A percentile compares a stretch with the other conserved stretches of the same genome.
Conservation (phyloP, 2,113 vertebrate genomes). For the Neodontobutis hainanensis region DNA sequence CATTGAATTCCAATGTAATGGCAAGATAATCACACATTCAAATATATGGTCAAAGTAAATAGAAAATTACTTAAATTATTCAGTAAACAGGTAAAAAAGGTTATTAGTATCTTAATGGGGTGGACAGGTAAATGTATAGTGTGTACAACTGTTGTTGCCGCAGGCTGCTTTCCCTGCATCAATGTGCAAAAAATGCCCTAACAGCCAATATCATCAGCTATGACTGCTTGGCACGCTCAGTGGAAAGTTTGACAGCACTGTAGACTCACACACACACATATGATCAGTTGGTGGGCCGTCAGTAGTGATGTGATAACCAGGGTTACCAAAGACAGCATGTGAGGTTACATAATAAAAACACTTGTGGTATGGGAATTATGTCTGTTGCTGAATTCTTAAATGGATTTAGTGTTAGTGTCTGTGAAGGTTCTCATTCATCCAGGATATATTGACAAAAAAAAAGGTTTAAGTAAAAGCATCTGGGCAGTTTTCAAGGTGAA, state of each 20-base stretch:
- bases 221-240: constrained; percentile 49
- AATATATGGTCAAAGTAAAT: constrained; percentile 13
- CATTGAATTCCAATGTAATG: constrained; percentile 72
- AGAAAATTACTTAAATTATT: neutral
- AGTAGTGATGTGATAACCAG: constrained; percentile 1
- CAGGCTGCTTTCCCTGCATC: constrained; percentile 59
- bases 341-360: constrained; percentile 15
- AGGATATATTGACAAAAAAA: no score
- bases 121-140: constrained; percentile 10
- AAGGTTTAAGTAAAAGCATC: no score
- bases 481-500: no score
- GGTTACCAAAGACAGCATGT: constrained; percentile 27
- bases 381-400: neutral
- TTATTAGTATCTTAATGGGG: neutral
- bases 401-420: neutral
- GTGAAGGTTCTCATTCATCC: no score
- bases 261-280: constrained; percentile 12
- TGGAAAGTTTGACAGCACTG: constrained; percentile 53
- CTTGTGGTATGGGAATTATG: neutral
- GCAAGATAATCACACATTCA: constrained; percentile 33
- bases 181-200: constrained; percentile 46
- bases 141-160: constrained; percentile 23
- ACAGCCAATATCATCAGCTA: constrained; percentile 56
- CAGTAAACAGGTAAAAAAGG: neutral
- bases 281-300: neutral